A percentile compares a stretch with the other conserved stretches of the same genome.
These are phyloP conservation scores for Zalophus californianus DNA, from an alignment of 2,797 vertebrate genomes.

Conservation along the genomic window DNA sequence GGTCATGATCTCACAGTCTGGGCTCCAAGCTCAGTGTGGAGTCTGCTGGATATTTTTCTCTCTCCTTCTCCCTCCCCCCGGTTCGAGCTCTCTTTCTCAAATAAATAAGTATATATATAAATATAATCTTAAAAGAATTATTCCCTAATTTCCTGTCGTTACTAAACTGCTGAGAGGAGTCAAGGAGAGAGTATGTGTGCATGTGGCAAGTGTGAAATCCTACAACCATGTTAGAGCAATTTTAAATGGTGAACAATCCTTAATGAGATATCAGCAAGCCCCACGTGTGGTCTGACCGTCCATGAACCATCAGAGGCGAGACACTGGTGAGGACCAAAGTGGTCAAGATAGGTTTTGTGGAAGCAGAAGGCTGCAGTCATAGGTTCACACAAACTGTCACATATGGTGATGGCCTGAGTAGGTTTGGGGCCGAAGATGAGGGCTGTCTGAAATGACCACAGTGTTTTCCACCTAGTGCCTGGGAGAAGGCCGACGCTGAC, in stretches of 20 bases:
- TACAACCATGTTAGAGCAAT: background rate
- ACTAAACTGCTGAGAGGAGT: background rate
- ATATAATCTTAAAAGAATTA: background rate
- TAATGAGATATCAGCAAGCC: background rate
- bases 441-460: background rate
- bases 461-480: background rate
- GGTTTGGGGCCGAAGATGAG: background rate
- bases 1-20: background rate
- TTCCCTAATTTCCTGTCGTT: background rate
- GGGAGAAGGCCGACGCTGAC: background rate
- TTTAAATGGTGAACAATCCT: background rate
- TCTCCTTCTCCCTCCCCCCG: background rate
- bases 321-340: background rate
- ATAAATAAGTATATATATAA: background rate
- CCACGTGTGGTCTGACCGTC: fast-evolving
- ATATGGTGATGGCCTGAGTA: background rate
- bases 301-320: background rate
- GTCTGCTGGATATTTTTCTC: background rate
- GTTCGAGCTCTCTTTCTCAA: background rate
- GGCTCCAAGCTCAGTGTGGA: background rate
- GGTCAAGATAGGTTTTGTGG: background rate
- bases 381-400: background rate
- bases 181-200: background rate
- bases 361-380: background rate
- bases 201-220: background rate